These are phyloP conservation scores for Gymnocephalus cernua DNA, from an alignment of 2,113 vertebrate genomes.

Conservation along the genomic window DNA sequence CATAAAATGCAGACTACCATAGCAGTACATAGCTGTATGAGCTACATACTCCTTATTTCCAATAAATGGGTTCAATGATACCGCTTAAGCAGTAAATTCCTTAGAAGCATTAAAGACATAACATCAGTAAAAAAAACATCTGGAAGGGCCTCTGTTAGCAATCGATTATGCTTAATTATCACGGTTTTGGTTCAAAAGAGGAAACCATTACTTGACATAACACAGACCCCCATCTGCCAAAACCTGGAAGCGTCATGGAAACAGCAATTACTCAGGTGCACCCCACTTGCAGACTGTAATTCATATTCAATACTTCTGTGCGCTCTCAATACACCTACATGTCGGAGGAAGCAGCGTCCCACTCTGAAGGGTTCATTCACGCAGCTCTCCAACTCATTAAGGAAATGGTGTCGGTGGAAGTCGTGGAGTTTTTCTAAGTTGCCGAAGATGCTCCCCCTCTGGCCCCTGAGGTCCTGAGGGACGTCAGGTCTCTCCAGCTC, in stretches of 20 bases:
- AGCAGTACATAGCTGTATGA: not conserved
- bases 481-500: conserved; percentile 84
- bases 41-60: not conserved
- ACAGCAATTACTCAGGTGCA: not conserved
- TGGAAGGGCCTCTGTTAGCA: not conserved
- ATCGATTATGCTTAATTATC: not conserved
- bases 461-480: conserved; percentile 85
- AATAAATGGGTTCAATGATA: not conserved
- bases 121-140: conserved; percentile 17
- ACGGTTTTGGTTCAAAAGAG: not conserved
- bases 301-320: not conserved
- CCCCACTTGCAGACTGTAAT: not conserved
- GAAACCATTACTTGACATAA: not conserved
- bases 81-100: not conserved
- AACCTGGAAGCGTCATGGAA: conserved; percentile 1
- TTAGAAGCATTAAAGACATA: not conserved
- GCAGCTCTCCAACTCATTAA: conserved; percentile 82
- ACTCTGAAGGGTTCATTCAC: conserved; percentile 79
- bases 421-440: conserved; percentile 87
- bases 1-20: not conserved
- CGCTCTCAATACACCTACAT: conserved; percentile 70
- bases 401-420: conserved; percentile 84
- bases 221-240: not conserved
- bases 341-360: conserved; percentile 83
- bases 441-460: conserved; percentile 84